A percentile compares a stretch with the other conserved stretches of the same genome.
Evolutionary conservation across 2,888 invertebrate species (phyloP).

Genomic region (Thalpophila matura): DNA sequence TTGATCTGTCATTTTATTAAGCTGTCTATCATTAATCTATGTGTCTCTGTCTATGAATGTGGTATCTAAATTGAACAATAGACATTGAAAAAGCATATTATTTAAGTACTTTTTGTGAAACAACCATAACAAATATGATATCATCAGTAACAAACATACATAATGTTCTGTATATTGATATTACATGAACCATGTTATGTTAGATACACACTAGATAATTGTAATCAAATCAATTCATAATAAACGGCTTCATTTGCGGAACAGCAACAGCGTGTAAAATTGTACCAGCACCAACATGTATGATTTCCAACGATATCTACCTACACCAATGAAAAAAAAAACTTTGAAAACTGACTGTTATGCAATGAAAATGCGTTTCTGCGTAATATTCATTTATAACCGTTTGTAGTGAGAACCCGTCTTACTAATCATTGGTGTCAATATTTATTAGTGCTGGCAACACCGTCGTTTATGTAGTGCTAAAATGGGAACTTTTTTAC

Average conservation of each 20-base stretch:
- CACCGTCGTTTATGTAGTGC: conserved; percentile 52
- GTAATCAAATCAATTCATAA: conserved; percentile 20
- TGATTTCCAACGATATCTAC: conserved; percentile 45
- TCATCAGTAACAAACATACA: neutral
- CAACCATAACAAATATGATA: neutral
- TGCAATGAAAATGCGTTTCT: conserved; percentile 39
- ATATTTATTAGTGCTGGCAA: conserved; percentile 75
- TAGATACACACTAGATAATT: neutral
- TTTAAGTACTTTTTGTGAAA: neutral
- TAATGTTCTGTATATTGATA: neutral
- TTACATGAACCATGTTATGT: neutral
- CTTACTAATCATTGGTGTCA: conserved; percentile 63
- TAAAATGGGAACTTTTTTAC: conserved; percentile 47
- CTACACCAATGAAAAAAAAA: conserved; percentile 34
- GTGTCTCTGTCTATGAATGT: too few relatives aligned
- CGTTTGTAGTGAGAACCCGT: conserved; percentile 46
- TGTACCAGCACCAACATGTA: conserved; percentile 39
- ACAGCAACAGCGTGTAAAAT: conserved; percentile 53
- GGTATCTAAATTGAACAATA: neutral
- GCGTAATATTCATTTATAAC: conserved; percentile 45
- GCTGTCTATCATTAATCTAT: too few relatives aligned
- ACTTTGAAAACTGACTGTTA: conserved; percentile 35
- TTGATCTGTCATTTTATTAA: too few relatives aligned
- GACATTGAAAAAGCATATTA: too few relatives aligned
- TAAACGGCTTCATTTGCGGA: conserved; percentile 28